Percentiles rank a stretch among this genome's conserved stretches.
Evolutionary conservation across 2,888 invertebrate genomes (phyloP).

Genomic region (Drosophila birchii): DNA sequence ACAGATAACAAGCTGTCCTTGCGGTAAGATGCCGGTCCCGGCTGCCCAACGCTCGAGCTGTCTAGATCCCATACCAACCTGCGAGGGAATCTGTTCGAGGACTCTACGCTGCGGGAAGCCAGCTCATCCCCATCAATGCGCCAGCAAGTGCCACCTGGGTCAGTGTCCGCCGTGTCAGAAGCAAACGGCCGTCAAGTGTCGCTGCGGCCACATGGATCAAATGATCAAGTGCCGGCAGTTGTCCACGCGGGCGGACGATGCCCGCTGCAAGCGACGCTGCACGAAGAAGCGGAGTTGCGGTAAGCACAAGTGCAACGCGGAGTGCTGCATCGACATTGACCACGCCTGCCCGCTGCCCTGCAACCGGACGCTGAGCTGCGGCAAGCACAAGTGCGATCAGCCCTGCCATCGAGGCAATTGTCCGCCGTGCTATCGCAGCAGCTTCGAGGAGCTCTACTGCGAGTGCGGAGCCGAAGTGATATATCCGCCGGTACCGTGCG

Average conservation of each 20-base stretch:
- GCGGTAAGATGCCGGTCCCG: slow-evolving; percentile 88
- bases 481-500: slow-evolving; percentile 97
- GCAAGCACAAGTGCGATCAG: slow-evolving; percentile 94
- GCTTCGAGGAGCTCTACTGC: slow-evolving; percentile 95
- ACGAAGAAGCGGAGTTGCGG: slow-evolving; percentile 94
- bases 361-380: slow-evolving; percentile 93
- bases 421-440: slow-evolving; percentile 90
- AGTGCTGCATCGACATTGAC: slow-evolving; percentile 94
- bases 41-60: slow-evolving; percentile 88
- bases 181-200: slow-evolving; percentile 91
- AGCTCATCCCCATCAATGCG: slow-evolving; percentile 88
- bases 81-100: slow-evolving; percentile 89
- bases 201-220: slow-evolving; percentile 93
- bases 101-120: slow-evolving; percentile 89
- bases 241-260: slow-evolving; percentile 89
- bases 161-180: slow-evolving; percentile 92
- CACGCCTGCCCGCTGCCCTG: slow-evolving; percentile 95
- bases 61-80: slow-evolving; percentile 92
- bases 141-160: slow-evolving; percentile 88
- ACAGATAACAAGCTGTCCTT: slow-evolving; percentile 89
- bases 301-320: slow-evolving; percentile 94
- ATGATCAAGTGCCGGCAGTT: slow-evolving; percentile 91
- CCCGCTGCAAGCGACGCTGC: slow-evolving; percentile 95
- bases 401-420: slow-evolving; percentile 96
- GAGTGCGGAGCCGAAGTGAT: slow-evolving; percentile 94